Conservation (phyloP, 1,140 invertebrate species). For the Probaryconus sp. region DNA sequence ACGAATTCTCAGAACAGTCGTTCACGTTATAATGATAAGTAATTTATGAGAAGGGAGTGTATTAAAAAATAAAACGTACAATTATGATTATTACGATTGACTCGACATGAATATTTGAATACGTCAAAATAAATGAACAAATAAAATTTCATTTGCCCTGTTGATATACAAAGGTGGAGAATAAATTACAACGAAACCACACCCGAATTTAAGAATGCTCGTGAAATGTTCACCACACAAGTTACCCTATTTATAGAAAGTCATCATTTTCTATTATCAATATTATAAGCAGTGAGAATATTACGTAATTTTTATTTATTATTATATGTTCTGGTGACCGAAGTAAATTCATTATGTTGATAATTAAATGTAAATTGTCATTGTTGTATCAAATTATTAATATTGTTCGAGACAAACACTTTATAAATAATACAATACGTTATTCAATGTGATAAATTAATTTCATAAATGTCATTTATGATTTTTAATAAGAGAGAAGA, state of each 20-base stretch:
- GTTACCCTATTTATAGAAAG: conserved; percentile 23
- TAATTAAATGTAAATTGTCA: too few relatives aligned
- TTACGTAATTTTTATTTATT: too few relatives aligned
- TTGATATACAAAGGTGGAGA: conserved; percentile 42
- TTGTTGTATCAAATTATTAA: too few relatives aligned
- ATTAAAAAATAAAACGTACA: conserved; percentile 30
- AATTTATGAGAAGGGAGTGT: conserved; percentile 38
- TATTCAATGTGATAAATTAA: too few relatives aligned
- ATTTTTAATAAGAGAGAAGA: too few relatives aligned
- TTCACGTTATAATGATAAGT: conserved; percentile 8
- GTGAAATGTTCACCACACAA: conserved; percentile 43
- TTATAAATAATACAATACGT: too few relatives aligned
- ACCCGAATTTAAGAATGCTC: conserved; percentile 47
- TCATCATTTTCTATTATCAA: conserved; percentile 18
- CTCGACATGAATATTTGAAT: conserved; percentile 41
- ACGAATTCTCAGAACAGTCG: too few relatives aligned
- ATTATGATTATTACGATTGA: conserved; percentile 49
- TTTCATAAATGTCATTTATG: too few relatives aligned
- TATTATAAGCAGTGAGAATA: background rate
- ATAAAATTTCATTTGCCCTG: conserved; percentile 31
- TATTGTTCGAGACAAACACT: too few relatives aligned
- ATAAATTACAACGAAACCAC: conserved; percentile 41
- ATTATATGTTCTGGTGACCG: too few relatives aligned
- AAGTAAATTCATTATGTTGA: too few relatives aligned
- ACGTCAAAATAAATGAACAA: conserved; percentile 25